Conservation (phyloP, 2,113 vertebrate species). For the Amblyopsis rosae region DNA sequence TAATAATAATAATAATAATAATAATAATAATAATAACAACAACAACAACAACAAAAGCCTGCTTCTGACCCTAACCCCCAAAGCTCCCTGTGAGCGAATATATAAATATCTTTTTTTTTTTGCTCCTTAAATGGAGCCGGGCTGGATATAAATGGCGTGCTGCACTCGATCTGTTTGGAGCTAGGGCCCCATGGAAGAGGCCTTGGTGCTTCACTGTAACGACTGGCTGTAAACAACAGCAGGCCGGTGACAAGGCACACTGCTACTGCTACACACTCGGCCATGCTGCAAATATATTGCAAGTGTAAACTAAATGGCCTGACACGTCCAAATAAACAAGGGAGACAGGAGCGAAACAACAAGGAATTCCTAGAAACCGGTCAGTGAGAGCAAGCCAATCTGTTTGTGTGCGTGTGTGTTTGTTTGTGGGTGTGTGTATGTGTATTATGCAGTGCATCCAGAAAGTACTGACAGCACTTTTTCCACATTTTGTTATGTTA, state of each 20-base stretch:
- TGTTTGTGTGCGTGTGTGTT: background rate
- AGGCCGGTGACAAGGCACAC: conserved; percentile 9
- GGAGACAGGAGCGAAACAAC: background rate
- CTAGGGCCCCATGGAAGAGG: conserved; percentile 10
- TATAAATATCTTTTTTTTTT: background rate
- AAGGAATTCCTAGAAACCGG: conserved; percentile 34
- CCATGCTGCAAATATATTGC: background rate
- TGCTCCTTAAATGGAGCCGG: conserved; percentile 11
- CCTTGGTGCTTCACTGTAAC: conserved; percentile 11
- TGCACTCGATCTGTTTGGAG: conserved; percentile 30
- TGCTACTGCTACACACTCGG: too few relatives aligned
- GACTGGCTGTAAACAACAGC: conserved; percentile 47
- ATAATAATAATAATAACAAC: too few relatives aligned
- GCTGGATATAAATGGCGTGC: conserved; percentile 33
- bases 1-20: too few relatives aligned
- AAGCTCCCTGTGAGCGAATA: conserved; percentile 14
- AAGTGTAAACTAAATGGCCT: conserved; percentile 33
- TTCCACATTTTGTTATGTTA: too few relatives aligned
- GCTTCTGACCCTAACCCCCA: background rate
- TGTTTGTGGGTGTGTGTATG: background rate
- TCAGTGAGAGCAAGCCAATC: conserved; percentile 1
- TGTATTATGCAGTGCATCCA: background rate
- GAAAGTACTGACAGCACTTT: too few relatives aligned
- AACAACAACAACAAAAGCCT: too few relatives aligned
- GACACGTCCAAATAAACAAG: conserved; percentile 25